Conservation (phyloP, 2,797 vertebrate genomes). For the Protonibea diacanthus region DNA sequence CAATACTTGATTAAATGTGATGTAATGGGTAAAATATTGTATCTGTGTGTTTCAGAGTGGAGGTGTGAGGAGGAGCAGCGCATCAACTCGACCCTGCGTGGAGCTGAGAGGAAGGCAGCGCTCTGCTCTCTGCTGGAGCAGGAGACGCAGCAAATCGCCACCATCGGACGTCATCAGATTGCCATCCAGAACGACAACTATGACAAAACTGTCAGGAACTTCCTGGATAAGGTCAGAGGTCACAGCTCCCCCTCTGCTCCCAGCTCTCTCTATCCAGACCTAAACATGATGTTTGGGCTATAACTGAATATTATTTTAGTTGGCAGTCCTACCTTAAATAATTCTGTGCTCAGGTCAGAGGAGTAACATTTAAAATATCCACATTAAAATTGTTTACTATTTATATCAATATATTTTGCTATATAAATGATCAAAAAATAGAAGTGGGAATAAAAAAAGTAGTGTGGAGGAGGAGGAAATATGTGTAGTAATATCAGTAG, state of each 20-base stretch:
- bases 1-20: background rate
- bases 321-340: too few species aligned
- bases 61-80: conserved; percentile 82
- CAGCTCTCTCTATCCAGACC: background rate
- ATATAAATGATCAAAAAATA: too few species aligned
- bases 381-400: too few species aligned
- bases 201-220: conserved; percentile 78
- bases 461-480: too few species aligned
- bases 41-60: conserved; percentile 86
- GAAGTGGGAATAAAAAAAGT: too few species aligned
- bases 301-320: too few species aligned
- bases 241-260: background rate
- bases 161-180: conserved; percentile 86
- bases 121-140: conserved; percentile 90
- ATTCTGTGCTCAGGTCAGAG: too few species aligned
- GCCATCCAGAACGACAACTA: conserved; percentile 74
- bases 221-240: conserved; percentile 91
- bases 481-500: too few species aligned
- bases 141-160: conserved; percentile 89
- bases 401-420: too few species aligned
- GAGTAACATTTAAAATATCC: too few species aligned
- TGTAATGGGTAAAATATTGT: rapidly evolving
- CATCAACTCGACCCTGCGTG: conserved; percentile 84
- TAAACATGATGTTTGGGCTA: too few species aligned
- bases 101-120: conserved; percentile 91